Base-by-base conservation (phyloP, 2,888 invertebrate species). In the Heterodera filipjevi region DNA sequence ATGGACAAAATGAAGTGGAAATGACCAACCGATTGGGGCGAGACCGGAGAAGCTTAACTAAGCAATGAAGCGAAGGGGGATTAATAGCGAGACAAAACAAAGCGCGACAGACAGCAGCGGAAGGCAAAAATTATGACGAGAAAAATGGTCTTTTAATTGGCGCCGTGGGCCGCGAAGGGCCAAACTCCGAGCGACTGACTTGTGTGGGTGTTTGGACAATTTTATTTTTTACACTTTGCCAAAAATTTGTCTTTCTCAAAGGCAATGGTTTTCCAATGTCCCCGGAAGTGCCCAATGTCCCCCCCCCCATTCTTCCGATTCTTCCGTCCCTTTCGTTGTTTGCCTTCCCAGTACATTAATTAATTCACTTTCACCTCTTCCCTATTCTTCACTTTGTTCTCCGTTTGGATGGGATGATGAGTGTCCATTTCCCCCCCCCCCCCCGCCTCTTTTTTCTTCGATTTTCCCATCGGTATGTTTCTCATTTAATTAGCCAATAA, bases 261-360 rank as follows among this genome's bases (percentile, higher is more conserved):
- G 22, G 53, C 19, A 16, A 16, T 39, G 39, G 39, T 16, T 6
- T 53, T 19, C 49, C 49, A 49, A 49, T 49, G 49, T 22, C 49
- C 16, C 49, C 44, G n/a, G n/a, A n/a, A n/a, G n/a, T n/a, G n/a
- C 64, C 66, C 66, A 12, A 8, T n/a, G 10, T 27, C 30, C 66
- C 66, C 66, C 66, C 16, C 30, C 66, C 66, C 3, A 14, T 66
- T 30, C 66, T 22, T 66, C 66, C 33, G 30, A 27, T 30, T 27
- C 30, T 5, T 66, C 30, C 66, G 66, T 33, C 66, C 66, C 16
- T 66, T 66, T 66, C 27, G 66, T 27, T 66, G 66, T 66, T 66
- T 66, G 66, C 66, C 66, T 68, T 68, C 68, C 68, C 68, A 68
- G 68, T 33, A 68, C 68, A 68, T 35, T 32, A 66, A 33, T 66